phyloP scores from a whole-genome alignment of 2,888 invertebrate genomes.

The Macrosoma leucophasiata region DNA sequence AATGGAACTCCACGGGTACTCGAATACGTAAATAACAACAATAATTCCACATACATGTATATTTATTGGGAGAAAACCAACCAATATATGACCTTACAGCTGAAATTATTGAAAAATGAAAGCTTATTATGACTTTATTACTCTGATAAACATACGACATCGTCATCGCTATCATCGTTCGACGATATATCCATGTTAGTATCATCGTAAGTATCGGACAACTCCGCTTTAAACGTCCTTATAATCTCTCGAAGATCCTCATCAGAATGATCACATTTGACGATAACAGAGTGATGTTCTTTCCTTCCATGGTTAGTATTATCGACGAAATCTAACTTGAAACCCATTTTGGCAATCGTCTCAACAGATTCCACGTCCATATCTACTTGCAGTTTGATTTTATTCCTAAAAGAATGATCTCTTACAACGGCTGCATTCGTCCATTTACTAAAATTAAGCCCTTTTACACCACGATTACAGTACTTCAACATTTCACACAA shows the following conservation, averaged over 20 bases:
- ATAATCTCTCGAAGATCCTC: conserved; percentile 37
- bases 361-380: conserved; percentile 56
- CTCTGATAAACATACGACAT: conserved; percentile 30
- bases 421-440: conserved; percentile 29
- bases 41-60: too few relatives aligned
- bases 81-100: too few relatives aligned
- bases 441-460: conserved; percentile 52
- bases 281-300: conserved; percentile 23
- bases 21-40: too few relatives aligned
- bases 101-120: too few relatives aligned
- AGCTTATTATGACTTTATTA: too few relatives aligned
- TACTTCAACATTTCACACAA: conserved; percentile 40
- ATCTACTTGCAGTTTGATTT: conserved; percentile 32
- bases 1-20: too few relatives aligned
- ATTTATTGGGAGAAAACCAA: too few relatives aligned
- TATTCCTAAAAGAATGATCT: conserved; percentile 3
- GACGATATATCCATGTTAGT: conserved; percentile 60
- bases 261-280: conserved; percentile 36
- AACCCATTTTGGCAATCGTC: conserved; percentile 38
- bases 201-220: conserved; percentile 49
- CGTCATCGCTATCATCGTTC: conserved; percentile 40
- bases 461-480: conserved; percentile 50
- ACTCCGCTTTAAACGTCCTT: conserved; percentile 40
- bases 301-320: too few relatives aligned
- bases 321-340: conserved; percentile 43